phyloP scores from a whole-genome alignment of 2,113 vertebrate genomes.

The Urocitellus parryii region DNA sequence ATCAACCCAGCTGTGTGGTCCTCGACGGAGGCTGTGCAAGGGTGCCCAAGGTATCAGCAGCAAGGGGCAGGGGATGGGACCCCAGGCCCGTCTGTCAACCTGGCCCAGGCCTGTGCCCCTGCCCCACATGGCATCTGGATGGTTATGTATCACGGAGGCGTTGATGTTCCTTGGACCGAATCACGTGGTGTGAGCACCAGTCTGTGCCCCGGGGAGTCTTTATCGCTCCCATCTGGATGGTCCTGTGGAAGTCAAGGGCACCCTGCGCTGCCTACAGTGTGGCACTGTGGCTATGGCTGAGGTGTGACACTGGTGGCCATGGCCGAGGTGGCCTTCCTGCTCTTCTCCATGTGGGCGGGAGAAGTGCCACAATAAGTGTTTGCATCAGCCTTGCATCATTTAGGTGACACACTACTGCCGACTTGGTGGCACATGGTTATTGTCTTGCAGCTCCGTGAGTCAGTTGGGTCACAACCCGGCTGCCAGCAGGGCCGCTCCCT shows the following conservation, averaged over 20 bases:
- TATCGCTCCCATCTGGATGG: background rate
- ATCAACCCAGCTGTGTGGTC: accelerated
- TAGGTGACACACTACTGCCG: background rate
- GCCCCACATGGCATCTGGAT: accelerated
- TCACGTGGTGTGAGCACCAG: accelerated
- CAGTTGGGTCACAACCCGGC: background rate
- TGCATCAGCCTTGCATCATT: too few species aligned
- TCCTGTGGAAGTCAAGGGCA: accelerated
- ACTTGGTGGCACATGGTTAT: too few species aligned
- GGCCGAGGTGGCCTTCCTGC: too few species aligned
- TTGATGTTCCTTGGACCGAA: accelerated
- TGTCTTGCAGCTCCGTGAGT: accelerated
- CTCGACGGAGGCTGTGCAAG: accelerated
- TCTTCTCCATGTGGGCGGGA: background rate
- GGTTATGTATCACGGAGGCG: accelerated
- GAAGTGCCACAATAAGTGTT: background rate
- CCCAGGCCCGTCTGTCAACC: accelerated
- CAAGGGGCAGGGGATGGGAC: accelerated
- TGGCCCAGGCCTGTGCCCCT: accelerated
- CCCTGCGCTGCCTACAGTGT: accelerated
- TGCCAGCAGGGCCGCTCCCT: accelerated
- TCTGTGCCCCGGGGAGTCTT: accelerated
- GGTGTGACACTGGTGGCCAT: too few species aligned
- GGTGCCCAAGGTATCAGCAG: accelerated
- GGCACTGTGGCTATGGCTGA: accelerated